Base-by-base conservation (phyloP, 2,888 invertebrate species). In the Nymphalis urticae region DNA sequence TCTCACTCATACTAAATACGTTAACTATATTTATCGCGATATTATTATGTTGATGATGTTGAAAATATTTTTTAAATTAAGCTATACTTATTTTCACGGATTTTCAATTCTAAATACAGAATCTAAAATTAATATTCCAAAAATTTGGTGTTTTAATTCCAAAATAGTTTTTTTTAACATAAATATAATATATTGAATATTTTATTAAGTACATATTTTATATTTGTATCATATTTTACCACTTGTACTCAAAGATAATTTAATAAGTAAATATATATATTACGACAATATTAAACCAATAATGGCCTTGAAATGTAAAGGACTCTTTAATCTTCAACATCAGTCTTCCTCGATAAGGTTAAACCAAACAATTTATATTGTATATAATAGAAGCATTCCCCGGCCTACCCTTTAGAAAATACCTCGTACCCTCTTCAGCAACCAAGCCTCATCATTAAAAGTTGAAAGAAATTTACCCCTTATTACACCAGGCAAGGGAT, bases 351-450 rank as follows among this genome's bases (percentile, higher is more conserved):
- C 48, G 53, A 59, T 66, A 54, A 66, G 62, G 65, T 65, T 27
- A 36, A 56, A 56, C 36, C 54, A 54, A 50, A 48, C 66, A 67
- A 66, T 67, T 62, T 58, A 62, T 56, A 63, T 66, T 66, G 62
- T 50, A 60, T 61, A 66, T 60, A 70, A 70, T 66, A 48, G 62
- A 56, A 50, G 61, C 61, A 61, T 61, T 66, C 66, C 60, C 61
- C 42, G 27, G 66, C 53, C 21, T 62, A 66, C 61, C 61, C 61
- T 66, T 62, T 54, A 54, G 51, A 66, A 66, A 66, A 66, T 66
- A 62, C 62, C 61, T 62, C 13, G 21, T 17, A 36, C 32, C 19
- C 32, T n/a, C 56, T 36, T 53, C 48, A 60, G 50, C 32, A 48
- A 21, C 59, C 4, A 24, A 47, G 8, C n/a, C 10, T 9, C 17